phyloP scores from a whole-genome alignment of 2,797 vertebrate genomes.

The Astyanax mexicanus region DNA sequence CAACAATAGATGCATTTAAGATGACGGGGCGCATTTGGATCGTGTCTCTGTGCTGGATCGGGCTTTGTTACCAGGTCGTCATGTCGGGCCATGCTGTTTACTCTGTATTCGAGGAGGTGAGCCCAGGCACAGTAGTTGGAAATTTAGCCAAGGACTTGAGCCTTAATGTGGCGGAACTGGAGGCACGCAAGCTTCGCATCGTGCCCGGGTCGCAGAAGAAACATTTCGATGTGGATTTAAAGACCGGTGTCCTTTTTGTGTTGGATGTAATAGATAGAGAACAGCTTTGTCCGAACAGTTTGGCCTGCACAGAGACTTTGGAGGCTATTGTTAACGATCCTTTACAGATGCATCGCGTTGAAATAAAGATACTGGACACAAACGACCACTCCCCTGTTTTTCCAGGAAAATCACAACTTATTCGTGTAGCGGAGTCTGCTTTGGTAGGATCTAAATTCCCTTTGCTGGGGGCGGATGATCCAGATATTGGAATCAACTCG shows the following conservation, averaged over 20 bases:
- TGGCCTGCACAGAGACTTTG: slow-evolving; percentile 71
- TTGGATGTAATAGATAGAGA: slow-evolving; percentile 77
- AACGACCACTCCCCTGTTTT: slow-evolving; percentile 80
- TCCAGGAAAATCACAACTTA: slow-evolving; percentile 65
- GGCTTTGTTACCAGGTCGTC: slow-evolving; percentile 61
- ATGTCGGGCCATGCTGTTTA: slow-evolving; percentile 71
- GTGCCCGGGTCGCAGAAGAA: slow-evolving; percentile 72
- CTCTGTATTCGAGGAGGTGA: slow-evolving; percentile 73
- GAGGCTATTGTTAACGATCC: slow-evolving; percentile 79
- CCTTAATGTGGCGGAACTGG: slow-evolving; percentile 71
- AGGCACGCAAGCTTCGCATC: slow-evolving; percentile 75
- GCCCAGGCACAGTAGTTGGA: slow-evolving; percentile 70
- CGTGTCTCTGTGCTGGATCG: slow-evolving; percentile 45
- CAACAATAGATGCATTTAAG: not conserved
- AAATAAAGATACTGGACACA: slow-evolving; percentile 75
- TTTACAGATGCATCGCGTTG: slow-evolving; percentile 77
- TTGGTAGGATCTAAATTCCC: slow-evolving; percentile 72
- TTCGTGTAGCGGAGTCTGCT: slow-evolving; percentile 76
- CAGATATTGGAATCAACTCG: slow-evolving; percentile 76
- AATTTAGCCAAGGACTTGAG: slow-evolving; percentile 75
- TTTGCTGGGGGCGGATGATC: slow-evolving; percentile 74
- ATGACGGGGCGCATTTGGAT: slow-evolving; percentile 19
- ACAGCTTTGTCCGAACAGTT: slow-evolving; percentile 70
- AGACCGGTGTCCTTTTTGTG: slow-evolving; percentile 75
- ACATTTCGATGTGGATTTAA: slow-evolving; percentile 77